Evolutionary conservation across 2,888 invertebrate species (phyloP).

Genomic region (Pseudococcus viburni): DNA sequence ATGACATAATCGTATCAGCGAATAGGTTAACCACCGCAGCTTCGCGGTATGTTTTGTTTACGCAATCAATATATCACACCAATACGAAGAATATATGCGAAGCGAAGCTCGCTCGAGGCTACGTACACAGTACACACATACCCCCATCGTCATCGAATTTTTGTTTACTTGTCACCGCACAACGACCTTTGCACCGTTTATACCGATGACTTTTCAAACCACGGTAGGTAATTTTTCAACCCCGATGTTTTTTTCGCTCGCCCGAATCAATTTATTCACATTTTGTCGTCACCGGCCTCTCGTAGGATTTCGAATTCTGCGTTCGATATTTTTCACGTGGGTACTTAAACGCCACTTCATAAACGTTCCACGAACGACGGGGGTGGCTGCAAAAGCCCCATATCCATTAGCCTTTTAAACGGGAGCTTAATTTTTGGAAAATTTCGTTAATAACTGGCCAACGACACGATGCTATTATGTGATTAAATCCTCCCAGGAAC

Average conservation of each 20-base stretch:
- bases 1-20: not conserved
- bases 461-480: not conserved
- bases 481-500: too few species aligned
- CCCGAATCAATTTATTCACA: not conserved
- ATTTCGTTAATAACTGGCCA: not conserved
- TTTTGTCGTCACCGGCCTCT: not conserved
- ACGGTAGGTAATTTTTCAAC: not conserved
- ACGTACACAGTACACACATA: not conserved
- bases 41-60: slow-evolving; percentile 21
- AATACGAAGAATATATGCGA: not conserved
- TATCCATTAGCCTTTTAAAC: not conserved
- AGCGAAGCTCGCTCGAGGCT: not conserved
- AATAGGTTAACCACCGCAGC: not conserved
- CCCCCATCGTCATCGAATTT: not conserved
- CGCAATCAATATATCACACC: slow-evolving; percentile 25
- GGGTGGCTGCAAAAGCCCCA: too few species aligned
- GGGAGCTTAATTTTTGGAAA: not conserved
- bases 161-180: slow-evolving; percentile 4
- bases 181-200: slow-evolving; percentile 3
- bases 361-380: too few species aligned
- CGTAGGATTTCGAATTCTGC: not conserved
- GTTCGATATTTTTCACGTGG: not conserved
- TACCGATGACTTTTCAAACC: not conserved
- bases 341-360: not conserved
- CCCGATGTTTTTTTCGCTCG: not conserved